phyloP scores from a whole-genome alignment of 2,797 vertebrate species.

The Lacerta bilineata region DNA sequence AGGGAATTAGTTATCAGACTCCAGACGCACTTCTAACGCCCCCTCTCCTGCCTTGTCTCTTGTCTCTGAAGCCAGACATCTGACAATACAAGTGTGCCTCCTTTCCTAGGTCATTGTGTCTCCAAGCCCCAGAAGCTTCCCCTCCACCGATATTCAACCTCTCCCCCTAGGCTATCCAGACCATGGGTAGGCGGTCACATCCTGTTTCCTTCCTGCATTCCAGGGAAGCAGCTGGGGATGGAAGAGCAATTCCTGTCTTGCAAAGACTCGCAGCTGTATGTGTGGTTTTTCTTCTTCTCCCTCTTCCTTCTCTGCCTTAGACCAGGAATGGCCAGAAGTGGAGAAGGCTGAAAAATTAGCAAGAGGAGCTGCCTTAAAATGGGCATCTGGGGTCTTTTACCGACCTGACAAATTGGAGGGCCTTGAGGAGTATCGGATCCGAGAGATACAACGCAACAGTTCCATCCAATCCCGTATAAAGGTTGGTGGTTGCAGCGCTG shows the following conservation, averaged over 20 bases:
- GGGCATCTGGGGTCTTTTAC: constrained; percentile 96
- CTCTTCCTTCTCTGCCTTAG: constrained; percentile 47
- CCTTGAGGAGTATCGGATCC: constrained; percentile 88
- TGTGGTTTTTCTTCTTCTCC: not conserved
- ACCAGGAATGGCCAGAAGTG: constrained; percentile 88
- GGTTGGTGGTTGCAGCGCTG: constrained; percentile 75
- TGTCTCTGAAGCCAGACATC: too few species aligned
- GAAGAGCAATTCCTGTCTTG: constrained; percentile 72
- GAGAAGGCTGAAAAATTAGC: constrained; percentile 92
- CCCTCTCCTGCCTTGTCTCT: too few species aligned
- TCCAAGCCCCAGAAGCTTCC: not conserved
- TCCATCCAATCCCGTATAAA: constrained; percentile 94
- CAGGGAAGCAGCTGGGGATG: constrained; percentile 36
- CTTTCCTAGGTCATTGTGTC: too few species aligned
- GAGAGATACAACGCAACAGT: constrained; percentile 90
- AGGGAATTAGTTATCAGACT: too few species aligned
- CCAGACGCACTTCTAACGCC: too few species aligned
- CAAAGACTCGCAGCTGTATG: constrained; percentile 3
- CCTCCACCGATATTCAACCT: not conserved
- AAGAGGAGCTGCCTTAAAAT: constrained; percentile 93
- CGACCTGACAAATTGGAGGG: constrained; percentile 91
- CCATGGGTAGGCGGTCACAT: not conserved
- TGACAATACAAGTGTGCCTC: too few species aligned
- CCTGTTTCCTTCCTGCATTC: constrained; percentile 64
- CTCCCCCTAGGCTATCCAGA: not conserved